Evolutionary conservation across 2,888 invertebrate species (phyloP).

Genomic region (Allolobophora icterica): DNA sequence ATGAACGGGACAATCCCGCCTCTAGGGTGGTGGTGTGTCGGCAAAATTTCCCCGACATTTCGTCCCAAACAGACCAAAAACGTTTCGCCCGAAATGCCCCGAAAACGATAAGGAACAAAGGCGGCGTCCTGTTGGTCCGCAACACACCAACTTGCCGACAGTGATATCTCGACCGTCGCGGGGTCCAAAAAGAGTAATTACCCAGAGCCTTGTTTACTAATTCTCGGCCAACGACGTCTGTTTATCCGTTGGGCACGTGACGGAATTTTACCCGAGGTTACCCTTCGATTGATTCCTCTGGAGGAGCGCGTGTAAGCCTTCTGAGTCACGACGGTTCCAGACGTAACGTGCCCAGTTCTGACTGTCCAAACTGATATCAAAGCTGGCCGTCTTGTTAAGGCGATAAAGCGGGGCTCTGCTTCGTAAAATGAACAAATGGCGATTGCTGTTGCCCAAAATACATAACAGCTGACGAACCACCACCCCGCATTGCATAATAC

Average conservation of each 20-base stretch:
- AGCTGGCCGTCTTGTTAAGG: too few relatives aligned
- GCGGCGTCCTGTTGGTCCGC: background rate
- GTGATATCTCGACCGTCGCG: background rate
- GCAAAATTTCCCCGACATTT: background rate
- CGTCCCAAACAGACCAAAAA: background rate
- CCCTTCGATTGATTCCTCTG: background rate
- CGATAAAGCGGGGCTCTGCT: too few relatives aligned
- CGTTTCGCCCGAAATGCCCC: background rate
- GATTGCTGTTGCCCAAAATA: background rate
- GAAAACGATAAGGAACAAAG: too few relatives aligned
- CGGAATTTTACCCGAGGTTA: background rate
- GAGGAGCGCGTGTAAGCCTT: background rate
- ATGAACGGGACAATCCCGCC: background rate
- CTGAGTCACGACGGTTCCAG: background rate
- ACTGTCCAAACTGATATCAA: too few relatives aligned
- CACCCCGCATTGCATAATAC: background rate
- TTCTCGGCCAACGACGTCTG: background rate
- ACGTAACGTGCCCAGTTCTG: background rate
- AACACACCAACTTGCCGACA: background rate
- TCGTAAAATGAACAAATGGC: too few relatives aligned
- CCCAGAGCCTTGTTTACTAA: background rate
- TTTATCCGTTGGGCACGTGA: background rate
- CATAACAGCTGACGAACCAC: background rate
- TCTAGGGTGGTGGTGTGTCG: background rate
- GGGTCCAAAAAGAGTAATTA: background rate